A percentile compares a stretch with the other conserved stretches of the same genome.
Conservation (phyloP, 35 echinoderm and acorn worm species). For the Stichopus chloronotus region DNA sequence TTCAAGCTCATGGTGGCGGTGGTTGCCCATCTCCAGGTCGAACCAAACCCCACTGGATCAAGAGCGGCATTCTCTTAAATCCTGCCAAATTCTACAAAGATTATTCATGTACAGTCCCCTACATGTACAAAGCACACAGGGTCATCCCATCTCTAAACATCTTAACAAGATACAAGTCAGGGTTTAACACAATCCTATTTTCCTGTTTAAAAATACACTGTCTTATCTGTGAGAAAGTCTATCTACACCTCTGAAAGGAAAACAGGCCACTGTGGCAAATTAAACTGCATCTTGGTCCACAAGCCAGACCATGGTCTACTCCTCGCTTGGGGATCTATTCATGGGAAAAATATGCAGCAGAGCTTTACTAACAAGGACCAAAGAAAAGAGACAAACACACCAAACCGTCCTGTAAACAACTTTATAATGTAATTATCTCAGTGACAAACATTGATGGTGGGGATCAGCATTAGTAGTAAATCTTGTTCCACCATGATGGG, state of each 20-base stretch:
- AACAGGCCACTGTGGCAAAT: background rate
- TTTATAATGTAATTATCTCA: constrained; percentile 47
- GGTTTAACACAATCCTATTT: background rate
- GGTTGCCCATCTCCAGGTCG: no score
- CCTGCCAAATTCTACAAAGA: no score
- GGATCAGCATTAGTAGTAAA: constrained; percentile 26
- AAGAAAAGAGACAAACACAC: constrained; percentile 41
- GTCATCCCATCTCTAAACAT: background rate
- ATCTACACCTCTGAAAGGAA: background rate
- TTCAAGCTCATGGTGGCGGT: no score
- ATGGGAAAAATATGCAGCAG: constrained; percentile 30
- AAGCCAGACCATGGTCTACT: background rate
- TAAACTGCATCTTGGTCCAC: background rate
- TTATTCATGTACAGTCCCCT: no score
- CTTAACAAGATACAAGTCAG: background rate
- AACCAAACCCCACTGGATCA: no score
- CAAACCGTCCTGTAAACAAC: constrained; percentile 33
- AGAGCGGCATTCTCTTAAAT: no score
- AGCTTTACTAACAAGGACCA: constrained; percentile 36
- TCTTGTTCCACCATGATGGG: constrained; percentile 26
- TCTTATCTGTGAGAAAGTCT: no score
- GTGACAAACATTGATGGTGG: constrained; percentile 32
- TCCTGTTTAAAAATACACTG: background rate
- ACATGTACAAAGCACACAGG: background rate
- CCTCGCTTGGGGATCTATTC: background rate